Conservation (phyloP, 1,140 invertebrate species). For the Babylonia areolata region DNA sequence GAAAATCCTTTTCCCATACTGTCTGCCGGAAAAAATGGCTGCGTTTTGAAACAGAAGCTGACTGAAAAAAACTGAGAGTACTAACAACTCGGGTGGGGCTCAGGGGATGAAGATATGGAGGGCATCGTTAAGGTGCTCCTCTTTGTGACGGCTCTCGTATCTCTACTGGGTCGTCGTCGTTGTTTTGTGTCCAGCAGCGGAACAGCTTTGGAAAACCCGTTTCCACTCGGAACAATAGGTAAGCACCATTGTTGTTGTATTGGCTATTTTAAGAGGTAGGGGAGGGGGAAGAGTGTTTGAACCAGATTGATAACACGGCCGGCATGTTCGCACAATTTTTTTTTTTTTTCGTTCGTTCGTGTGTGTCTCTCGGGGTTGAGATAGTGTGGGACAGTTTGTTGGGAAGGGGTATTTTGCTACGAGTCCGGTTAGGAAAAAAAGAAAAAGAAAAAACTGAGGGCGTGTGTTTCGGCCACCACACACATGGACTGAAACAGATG, state of each 20-base stretch:
- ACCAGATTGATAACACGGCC: conserved; percentile 11
- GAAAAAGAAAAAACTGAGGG: too few species aligned
- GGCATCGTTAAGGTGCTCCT: conserved; percentile 18
- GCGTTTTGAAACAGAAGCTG: conserved; percentile 20
- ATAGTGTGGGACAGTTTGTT: background rate
- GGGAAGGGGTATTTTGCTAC: too few species aligned
- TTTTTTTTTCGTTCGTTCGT: too few species aligned
- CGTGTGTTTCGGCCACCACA: too few species aligned
- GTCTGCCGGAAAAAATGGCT: conserved; percentile 29
- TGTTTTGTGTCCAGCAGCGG: conserved; percentile 6
- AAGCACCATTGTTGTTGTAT: conserved; percentile 9
- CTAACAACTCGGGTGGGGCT: background rate
- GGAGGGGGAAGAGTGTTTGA: too few species aligned
- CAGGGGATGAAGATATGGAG: conserved; percentile 40
- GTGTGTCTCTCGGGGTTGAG: background rate
- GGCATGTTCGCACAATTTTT: too few species aligned
- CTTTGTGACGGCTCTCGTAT: conserved; percentile 22
- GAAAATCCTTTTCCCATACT: background rate
- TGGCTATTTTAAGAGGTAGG: conserved; percentile 15
- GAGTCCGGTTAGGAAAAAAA: too few species aligned
- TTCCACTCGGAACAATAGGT: conserved; percentile 38
- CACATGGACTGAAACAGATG: conserved; percentile 21
- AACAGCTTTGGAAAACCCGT: conserved; percentile 36
- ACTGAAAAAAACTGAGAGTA: background rate
- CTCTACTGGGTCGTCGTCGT: too few species aligned